Evolutionary conservation across 2,888 invertebrate genomes (phyloP), one percentile per base, ranked within the genome.

Genomic region (Hedya salicella): DNA sequence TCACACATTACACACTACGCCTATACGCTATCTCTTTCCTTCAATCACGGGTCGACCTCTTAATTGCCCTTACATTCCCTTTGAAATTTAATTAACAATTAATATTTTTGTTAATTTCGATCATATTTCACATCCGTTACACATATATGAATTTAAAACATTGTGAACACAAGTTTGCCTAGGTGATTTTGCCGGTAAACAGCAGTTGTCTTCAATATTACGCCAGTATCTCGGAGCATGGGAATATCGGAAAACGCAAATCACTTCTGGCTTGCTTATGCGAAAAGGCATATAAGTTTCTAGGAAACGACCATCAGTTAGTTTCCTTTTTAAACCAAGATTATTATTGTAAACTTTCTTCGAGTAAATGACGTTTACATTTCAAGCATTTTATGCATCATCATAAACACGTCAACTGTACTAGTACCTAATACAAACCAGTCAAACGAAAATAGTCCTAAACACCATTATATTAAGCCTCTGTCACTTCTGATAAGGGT

Each of bases 371-470:
- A 46, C 52, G 44, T 44, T 57, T 46, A 60, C 65, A 59, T 53
- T 53, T 39, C 52, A 44, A 59, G 39, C 44, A 60, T 65, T 65
- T 65, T 65, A 65, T 60, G 65, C 65, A 52, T 48, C 59, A 59
- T 46, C 65, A 65, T 65, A 65, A 65, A 65, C 65, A 44, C 52
- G 6, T 46, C 59, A 59, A 60, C 46, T 5, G n/a, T 17, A 56
- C 11, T 44, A 48, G 19, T 32, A 32, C 44, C 32, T 57, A 19
- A 57, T 13, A 32, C 8, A 32, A 57, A 30, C 6, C 32, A 46
- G 30, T 17, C 44, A 54, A 54, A 39, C 16, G 3, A 54, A 54
- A 21, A 40, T 54, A 40, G 21, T n/a, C 40, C 17, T 44, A 42
- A 42, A 42, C 9, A 8, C 25, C 30, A 3, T n/a, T 25, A 32